Base-by-base conservation (phyloP, 2,888 invertebrate genomes). In the Eudemis profundana region DNA sequence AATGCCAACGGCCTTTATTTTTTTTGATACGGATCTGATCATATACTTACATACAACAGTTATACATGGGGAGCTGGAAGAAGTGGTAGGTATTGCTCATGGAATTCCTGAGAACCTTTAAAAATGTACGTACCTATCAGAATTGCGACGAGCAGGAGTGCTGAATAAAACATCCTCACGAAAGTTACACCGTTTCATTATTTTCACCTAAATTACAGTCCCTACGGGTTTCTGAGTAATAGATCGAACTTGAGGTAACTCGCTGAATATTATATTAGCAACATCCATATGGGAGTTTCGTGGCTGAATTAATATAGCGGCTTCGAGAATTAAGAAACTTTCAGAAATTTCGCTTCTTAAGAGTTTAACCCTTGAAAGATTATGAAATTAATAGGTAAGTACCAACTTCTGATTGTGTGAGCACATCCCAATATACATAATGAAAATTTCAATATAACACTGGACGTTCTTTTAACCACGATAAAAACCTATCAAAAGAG, bases 131-230 rank as follows among this genome's bases (percentile, higher is more conserved):
- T 14, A 38, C 15, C 15, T 15, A 50, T 46, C 63, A 23, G 23
- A 61, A 60, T 57, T 33, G 53, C 51, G 59, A 63, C 57, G 53
- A 63, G 47, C 38, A 66, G 67, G 29, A 57, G 56, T 50, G 54
- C 66, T 81, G 79, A 84, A 85, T 83, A 81, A 83, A 78, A 82
- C 73, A 82, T 80, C 54, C 15, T 61, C 65, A 67, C 53, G 69
- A 74, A 82, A 83, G 72, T 80, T 78, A 76, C 71, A 79, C 72
- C 70, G 76, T 83, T 85, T 84, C 81, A 85, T 85, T 85, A 85
- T 82, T 81, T 81, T 75, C 70, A 68, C 68, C 74, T 78, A 84
- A 82, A 84, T 82, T 82, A 74, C 74, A 71, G 73, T 80, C 83
- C 77, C 82, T 8, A n/a, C 62, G 75, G 83, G 74, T 65, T 70